Conservation (phyloP, 2,113 vertebrate species). For the Psilopogon haemacephalus region DNA sequence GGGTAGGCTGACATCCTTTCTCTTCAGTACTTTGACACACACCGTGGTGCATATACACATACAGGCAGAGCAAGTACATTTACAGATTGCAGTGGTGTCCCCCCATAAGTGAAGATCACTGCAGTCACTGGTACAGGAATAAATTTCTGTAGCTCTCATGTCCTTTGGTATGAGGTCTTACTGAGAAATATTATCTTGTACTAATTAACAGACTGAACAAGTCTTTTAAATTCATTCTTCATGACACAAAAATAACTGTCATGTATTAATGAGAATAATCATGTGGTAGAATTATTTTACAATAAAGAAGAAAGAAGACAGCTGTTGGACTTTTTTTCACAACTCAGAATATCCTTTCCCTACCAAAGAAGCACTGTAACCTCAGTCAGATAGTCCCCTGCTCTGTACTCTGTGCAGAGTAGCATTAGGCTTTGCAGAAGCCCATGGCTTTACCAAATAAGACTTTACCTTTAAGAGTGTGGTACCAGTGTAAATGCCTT, state of each 20-base stretch:
- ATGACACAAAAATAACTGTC: slow-evolving; percentile 48
- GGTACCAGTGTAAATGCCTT: neutral
- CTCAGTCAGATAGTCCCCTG: neutral
- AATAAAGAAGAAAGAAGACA: slow-evolving; percentile 42
- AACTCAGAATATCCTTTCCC: slow-evolving; percentile 3
- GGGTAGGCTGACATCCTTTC: neutral
- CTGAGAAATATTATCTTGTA: slow-evolving; percentile 52
- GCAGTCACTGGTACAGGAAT: neutral
- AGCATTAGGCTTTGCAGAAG: neutral
- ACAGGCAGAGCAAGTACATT: neutral
- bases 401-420: neutral
- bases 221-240: slow-evolving; percentile 58
- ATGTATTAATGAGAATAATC: slow-evolving; percentile 37
- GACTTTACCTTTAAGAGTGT: neutral
- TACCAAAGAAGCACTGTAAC: neutral
- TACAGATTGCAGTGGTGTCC: neutral
- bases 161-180: slow-evolving; percentile 43
- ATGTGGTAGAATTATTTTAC: neutral
- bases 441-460: neutral
- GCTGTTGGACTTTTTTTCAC: slow-evolving; percentile 25
- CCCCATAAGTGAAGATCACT: neutral
- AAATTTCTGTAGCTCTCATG: neutral
- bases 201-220: slow-evolving; percentile 60
- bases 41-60: neutral
- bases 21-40: neutral